Evolutionary conservation across 2,888 invertebrate genomes (phyloP).

Genomic region (Drosophila picticornis): DNA sequence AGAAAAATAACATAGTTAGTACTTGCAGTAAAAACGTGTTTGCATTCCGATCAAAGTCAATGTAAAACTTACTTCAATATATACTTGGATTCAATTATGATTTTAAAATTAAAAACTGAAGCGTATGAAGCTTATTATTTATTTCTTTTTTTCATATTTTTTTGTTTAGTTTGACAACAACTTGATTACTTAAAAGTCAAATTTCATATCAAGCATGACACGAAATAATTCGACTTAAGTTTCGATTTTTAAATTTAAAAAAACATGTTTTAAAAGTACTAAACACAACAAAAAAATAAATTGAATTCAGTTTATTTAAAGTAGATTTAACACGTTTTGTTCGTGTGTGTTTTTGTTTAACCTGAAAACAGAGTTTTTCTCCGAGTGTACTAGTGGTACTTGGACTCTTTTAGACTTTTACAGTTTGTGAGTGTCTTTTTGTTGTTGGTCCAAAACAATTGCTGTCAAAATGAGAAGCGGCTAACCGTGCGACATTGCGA

Average conservation of each 20-base stretch:
- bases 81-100: neutral
- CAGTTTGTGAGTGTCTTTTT: slow-evolving; percentile 35
- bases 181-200: neutral
- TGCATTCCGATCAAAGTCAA: neutral
- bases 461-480: slow-evolving; percentile 64
- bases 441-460: slow-evolving; percentile 64
- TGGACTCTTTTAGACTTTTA: slow-evolving; percentile 7
- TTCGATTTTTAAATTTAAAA: neutral
- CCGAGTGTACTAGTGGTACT: neutral
- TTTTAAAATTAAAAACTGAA: neutral
- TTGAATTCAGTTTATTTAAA: neutral
- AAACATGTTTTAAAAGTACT: neutral
- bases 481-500: slow-evolving; percentile 37
- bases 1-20: neutral
- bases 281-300: neutral
- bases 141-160: neutral
- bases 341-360: neutral
- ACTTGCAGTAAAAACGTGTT: neutral
- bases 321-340: neutral
- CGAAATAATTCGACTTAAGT: neutral
- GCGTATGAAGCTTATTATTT: neutral
- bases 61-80: neutral
- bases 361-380: neutral
- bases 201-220: neutral
- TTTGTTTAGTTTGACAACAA: neutral